Evolutionary conservation across 2,113 vertebrate genomes (phyloP).

Genomic region (Anas platyrhynchos): DNA sequence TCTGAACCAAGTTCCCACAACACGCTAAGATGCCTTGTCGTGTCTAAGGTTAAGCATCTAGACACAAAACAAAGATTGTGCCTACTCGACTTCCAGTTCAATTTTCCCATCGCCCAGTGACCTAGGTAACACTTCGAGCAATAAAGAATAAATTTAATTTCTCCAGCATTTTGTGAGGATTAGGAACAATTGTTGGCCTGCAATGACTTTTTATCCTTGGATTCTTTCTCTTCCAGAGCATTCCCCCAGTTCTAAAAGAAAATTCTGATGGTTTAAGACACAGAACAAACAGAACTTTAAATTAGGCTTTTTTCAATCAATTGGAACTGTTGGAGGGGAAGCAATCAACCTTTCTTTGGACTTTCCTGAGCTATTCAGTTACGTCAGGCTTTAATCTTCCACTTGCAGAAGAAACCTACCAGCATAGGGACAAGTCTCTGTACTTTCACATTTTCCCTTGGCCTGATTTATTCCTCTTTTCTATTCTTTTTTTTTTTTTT

Average conservation of each 20-base stretch:
- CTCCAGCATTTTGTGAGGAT: slow-evolving; percentile 91
- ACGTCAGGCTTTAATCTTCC: slow-evolving; percentile 80
- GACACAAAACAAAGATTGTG: slow-evolving; percentile 87
- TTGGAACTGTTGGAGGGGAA: slow-evolving; percentile 85
- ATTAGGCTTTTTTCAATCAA: slow-evolving; percentile 87
- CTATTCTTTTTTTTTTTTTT: background rate
- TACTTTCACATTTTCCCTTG: slow-evolving; percentile 66
- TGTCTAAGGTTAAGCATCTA: slow-evolving; percentile 89
- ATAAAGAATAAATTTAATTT: slow-evolving; percentile 93
- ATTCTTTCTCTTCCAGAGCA: slow-evolving; percentile 79
- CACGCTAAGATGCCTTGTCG: slow-evolving; percentile 79
- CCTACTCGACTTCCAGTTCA: slow-evolving; percentile 84
- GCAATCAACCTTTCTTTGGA: slow-evolving; percentile 81
- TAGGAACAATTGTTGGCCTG: slow-evolving; percentile 85
- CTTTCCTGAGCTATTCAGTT: slow-evolving; percentile 80
- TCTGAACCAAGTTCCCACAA: slow-evolving; percentile 84
- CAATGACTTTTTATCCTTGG: slow-evolving; percentile 86
- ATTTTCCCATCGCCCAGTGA: slow-evolving; percentile 89
- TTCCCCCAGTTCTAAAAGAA: slow-evolving; percentile 79
- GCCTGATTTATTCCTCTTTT: slow-evolving; percentile 64
- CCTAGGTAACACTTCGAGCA: slow-evolving; percentile 88
- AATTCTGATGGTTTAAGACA: slow-evolving; percentile 87
- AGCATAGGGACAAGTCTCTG: slow-evolving; percentile 53
- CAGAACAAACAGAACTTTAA: slow-evolving; percentile 90
- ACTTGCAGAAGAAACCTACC: slow-evolving; percentile 64